Base-by-base conservation (phyloP, 2,888 invertebrate genomes). In the Coenonympha glycerion region DNA sequence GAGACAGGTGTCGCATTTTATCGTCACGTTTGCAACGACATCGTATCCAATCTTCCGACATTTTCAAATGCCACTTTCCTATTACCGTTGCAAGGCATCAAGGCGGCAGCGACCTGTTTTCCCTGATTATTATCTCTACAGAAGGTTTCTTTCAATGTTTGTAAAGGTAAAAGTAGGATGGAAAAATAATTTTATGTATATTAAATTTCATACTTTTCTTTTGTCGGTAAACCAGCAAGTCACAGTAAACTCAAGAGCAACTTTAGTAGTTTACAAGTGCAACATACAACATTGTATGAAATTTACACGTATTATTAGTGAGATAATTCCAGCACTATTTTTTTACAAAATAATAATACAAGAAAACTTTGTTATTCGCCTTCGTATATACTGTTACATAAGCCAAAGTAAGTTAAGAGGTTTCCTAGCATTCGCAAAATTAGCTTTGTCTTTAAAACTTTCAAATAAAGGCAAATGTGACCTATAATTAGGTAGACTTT, bases 1-100 rank as follows among this genome's bases (percentile, higher is more conserved):
- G 61, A 60, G 68, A 68, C 73, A 77, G 73, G 69, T 79, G 73
- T 71, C 68, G 65, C 65, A 63, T 67, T 68, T 39, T 71, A 70
- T 67, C 63, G 61, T 64, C 69, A 67, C 64, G 61, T 72, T 69
- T 65, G 62, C 61, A 58, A 57, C 58, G 62, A 63, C 61, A 65
- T 59, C 62, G 63, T 59, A 45, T 67, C 62, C 65, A 61, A 69
- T 71, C 63, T 63, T 57, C 55, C 63, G 37, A 51, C 41, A 46
- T 39, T 48, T 66, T 59, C 54, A 58, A 68, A 60, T 56, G 59
- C 63, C 60, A 68, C 68, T 73, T 73, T 70, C 62, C 63, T 61
- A 63, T 65, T 63, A 59, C 57, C 53, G 62, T 51, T 53, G 39
- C 33, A 30, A 30, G 51, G 41, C 31, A 42, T 52, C 30, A 47